Conservation (phyloP, 2,113 vertebrate genomes). For the Platysteira castanea region DNA sequence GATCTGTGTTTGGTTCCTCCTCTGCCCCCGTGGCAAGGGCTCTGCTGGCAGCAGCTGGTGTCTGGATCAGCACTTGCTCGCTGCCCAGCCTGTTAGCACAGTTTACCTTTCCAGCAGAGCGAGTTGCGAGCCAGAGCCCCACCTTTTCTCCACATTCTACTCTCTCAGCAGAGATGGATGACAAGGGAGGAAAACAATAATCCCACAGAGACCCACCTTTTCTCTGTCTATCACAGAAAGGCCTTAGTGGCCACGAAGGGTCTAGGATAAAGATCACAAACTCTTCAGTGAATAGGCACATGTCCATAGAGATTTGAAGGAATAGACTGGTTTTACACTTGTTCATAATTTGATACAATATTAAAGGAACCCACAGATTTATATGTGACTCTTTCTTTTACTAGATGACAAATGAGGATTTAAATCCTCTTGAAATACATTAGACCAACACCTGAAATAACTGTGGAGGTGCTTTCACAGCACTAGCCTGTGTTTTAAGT, state of each 20-base stretch:
- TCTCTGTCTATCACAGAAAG: background rate
- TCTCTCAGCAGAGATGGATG: background rate
- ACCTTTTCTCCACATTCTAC: background rate
- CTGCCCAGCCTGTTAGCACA: background rate
- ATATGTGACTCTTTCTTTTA: background rate
- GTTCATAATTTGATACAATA: background rate
- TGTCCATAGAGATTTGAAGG: background rate
- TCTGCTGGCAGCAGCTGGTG: background rate
- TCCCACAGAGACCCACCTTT: background rate
- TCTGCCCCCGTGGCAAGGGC: background rate
- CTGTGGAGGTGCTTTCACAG: background rate
- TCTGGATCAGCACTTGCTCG: background rate
- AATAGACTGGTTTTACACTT: background rate
- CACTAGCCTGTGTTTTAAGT: background rate
- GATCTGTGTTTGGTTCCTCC: background rate
- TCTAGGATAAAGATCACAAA: background rate
- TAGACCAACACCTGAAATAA: background rate
- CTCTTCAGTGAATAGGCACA: background rate
- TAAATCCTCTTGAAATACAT: background rate
- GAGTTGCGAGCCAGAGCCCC: background rate
- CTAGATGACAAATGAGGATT: background rate
- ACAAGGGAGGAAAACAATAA: background rate
- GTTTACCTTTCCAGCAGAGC: background rate
- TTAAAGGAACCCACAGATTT: background rate
- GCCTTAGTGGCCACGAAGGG: background rate